phyloP scores from a whole-genome alignment of 2,113 vertebrate genomes.

The Solea solea region DNA sequence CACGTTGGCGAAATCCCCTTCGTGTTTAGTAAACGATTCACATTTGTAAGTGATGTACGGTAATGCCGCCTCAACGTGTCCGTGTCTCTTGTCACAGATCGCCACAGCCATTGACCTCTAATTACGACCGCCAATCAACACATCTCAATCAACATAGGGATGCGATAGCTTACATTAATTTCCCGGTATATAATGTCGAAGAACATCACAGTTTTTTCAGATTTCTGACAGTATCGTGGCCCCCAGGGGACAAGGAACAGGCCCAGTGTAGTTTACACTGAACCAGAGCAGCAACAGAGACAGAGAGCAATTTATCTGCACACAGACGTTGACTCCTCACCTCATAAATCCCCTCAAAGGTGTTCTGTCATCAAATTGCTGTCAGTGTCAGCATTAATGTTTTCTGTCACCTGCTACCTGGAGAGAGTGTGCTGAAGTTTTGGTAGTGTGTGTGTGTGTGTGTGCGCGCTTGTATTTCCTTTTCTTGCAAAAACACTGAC shows the following conservation, averaged over 20 bases:
- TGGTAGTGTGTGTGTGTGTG: not conserved
- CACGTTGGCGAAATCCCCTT: not conserved
- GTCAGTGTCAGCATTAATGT: slow-evolving; percentile 19
- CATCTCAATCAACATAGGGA: too few species aligned
- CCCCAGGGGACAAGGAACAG: not conserved
- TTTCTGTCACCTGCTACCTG: slow-evolving; percentile 21
- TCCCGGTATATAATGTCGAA: too few species aligned
- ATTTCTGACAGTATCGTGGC: too few species aligned
- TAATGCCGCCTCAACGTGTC: not conserved
- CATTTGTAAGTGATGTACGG: slow-evolving; percentile 7
- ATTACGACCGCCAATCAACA: not conserved
- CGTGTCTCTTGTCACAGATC: not conserved
- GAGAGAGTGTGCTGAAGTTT: not conserved
- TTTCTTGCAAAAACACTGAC: too few species aligned
- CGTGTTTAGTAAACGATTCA: slow-evolving; percentile 5
- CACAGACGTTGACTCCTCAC: slow-evolving; percentile 32
- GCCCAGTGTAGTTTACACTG: not conserved
- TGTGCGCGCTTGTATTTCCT: not conserved
- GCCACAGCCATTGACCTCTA: not conserved
- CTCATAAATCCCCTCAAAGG: slow-evolving; percentile 38
- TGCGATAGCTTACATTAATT: too few species aligned
- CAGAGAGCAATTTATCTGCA: slow-evolving; percentile 31
- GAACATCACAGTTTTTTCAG: too few species aligned
- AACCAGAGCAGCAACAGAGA: not conserved
- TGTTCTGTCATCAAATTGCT: slow-evolving; percentile 10